phyloP scores from a whole-genome alignment of 2,113 vertebrate species.

The Cheirogaleus medius region DNA sequence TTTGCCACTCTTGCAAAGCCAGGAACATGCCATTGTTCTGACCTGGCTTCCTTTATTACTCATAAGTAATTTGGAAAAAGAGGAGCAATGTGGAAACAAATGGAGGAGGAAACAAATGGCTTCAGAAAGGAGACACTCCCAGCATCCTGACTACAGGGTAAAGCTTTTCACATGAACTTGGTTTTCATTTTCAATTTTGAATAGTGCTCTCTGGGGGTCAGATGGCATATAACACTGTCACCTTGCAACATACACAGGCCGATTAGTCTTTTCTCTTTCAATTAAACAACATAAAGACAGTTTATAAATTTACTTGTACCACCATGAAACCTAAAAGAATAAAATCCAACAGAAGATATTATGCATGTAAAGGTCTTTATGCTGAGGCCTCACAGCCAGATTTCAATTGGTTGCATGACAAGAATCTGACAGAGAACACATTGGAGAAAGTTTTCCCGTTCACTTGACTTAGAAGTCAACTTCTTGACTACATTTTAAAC shows the following conservation, averaged over 20 bases:
- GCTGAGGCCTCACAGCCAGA: not conserved
- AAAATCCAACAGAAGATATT: not conserved
- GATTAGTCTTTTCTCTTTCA: not conserved
- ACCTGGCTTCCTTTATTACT: conserved; percentile 45
- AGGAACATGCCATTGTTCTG: conserved; percentile 38
- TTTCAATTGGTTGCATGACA: not conserved
- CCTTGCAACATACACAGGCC: not conserved
- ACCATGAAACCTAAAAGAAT: not conserved
- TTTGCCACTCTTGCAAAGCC: not conserved
- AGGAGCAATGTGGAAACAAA: conserved; percentile 35
- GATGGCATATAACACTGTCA: not conserved
- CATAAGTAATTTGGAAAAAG: conserved; percentile 52
- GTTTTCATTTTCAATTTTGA: conserved; percentile 23
- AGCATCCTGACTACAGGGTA: not conserved
- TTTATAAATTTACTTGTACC: not conserved
- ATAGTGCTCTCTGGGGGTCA: not conserved
- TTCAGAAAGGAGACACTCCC: not conserved
- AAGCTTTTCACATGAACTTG: not conserved
- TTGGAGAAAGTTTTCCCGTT: not conserved
- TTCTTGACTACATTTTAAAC: not conserved
- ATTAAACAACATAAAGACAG: not conserved
- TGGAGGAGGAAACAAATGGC: not conserved
- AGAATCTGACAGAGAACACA: not conserved
- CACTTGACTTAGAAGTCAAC: not conserved
- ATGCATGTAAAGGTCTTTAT: not conserved